Evolutionary conservation across 2,113 vertebrate genomes (phyloP).

Genomic region (Donacobius atricapilla): DNA sequence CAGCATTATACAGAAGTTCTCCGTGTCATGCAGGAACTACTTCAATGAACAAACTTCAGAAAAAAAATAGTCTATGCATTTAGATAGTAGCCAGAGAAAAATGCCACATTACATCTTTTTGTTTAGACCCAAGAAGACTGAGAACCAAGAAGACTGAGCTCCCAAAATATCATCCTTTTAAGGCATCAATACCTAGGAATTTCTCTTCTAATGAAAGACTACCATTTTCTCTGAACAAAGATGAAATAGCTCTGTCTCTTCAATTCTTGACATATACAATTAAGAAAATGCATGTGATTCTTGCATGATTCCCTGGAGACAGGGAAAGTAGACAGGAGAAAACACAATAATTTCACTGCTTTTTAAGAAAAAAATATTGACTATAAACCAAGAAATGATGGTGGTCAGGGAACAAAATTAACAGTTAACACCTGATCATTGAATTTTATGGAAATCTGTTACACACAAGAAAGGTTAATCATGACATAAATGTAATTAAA

Average conservation of each 20-base stretch:
- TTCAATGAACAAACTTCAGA: neutral
- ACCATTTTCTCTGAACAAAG: neutral
- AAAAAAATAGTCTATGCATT: neutral
- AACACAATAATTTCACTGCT: neutral
- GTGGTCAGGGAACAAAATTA: neutral
- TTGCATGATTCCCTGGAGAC: neutral
- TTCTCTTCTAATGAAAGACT: neutral
- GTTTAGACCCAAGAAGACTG: neutral
- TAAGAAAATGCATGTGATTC: neutral
- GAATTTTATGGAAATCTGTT: neutral
- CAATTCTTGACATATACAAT: neutral
- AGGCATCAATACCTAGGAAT: neutral
- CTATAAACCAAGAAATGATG: neutral
- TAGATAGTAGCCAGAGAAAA: neutral
- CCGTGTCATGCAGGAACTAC: neutral
- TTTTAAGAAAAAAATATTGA: neutral
- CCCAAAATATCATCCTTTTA: neutral
- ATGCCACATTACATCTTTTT: neutral
- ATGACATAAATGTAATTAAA: neutral
- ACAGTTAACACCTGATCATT: fast-evolving
- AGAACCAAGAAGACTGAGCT: neutral
- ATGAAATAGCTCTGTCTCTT: neutral
- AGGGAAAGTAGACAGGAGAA: neutral
- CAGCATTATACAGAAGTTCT: neutral
- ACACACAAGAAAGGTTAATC: neutral